Conservation (phyloP, 1,140 invertebrate genomes). For the Leptopilina boulardi region DNA sequence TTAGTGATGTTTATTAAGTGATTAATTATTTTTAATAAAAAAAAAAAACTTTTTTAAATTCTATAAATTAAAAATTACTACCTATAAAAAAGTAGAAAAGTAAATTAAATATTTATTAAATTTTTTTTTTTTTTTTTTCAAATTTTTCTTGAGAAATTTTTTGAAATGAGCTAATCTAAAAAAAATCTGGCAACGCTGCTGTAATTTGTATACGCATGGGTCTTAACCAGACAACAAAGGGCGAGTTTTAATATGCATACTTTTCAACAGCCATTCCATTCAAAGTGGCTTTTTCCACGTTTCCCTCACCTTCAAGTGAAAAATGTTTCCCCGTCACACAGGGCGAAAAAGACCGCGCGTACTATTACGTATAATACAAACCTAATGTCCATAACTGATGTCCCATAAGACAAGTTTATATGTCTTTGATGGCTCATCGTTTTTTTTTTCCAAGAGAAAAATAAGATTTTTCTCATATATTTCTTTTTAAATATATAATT, state of each 20-base stretch:
- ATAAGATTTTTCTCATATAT: not conserved
- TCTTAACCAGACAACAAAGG: conserved; percentile 30
- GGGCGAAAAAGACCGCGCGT: not conserved
- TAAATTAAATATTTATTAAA: too few species aligned
- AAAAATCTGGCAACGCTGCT: not conserved
- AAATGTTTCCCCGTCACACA: conserved; percentile 55
- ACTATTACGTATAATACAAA: not conserved
- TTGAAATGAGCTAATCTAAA: not conserved
- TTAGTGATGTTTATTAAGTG: not conserved
- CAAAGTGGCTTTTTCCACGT: conserved; percentile 47
- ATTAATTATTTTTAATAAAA: not conserved
- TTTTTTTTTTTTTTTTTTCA: too few species aligned
- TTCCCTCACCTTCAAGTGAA: conserved; percentile 35
- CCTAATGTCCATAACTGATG: conserved; percentile 28
- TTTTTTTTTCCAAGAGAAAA: not conserved
- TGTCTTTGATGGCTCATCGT: not conserved
- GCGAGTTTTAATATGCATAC: conserved; percentile 32
- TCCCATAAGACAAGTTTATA: conserved; percentile 2
- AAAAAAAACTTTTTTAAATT: not conserved
- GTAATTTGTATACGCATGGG: conserved; percentile 21
- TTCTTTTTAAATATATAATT: not conserved
- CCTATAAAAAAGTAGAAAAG: too few species aligned
- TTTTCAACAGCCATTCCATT: conserved; percentile 54
- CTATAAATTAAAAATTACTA: too few species aligned
- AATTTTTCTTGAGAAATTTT: not conserved